Percentiles rank a stretch among this genome's conserved stretches.
Evolutionary conservation across 2,797 vertebrate species (phyloP).

Genomic region (Anguilla megastoma): DNA sequence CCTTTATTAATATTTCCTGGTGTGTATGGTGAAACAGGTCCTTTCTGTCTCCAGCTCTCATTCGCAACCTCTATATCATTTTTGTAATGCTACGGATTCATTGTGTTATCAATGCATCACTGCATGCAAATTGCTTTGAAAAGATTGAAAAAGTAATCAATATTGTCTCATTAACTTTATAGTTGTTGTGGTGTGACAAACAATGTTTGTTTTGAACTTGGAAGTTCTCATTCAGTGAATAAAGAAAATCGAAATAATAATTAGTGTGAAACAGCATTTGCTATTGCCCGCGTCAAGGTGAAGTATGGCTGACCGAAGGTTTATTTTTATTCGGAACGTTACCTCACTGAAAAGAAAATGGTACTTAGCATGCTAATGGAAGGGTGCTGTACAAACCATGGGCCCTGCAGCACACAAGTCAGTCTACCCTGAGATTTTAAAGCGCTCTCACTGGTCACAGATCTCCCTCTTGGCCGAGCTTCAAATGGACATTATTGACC

Average conservation of each 20-base stretch:
- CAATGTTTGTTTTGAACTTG: background rate
- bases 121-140: constrained; percentile 2
- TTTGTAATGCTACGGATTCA: no score
- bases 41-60: background rate
- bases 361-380: constrained; percentile 2
- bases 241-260: no score
- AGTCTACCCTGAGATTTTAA: background rate
- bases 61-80: no score
- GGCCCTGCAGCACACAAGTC: background rate
- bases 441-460: background rate
- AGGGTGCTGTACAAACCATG: no score
- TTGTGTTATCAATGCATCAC: background rate
- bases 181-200: background rate
- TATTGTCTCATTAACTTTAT: background rate
- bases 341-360: background rate
- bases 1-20: background rate
- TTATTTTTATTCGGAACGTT: background rate
- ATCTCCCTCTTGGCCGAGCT: background rate
- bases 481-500: background rate
- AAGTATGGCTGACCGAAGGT: background rate
- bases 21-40: background rate
- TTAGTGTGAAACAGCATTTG: no score
- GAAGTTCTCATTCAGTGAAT: no score
- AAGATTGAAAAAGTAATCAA: background rate
- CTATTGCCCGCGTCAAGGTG: no score